A percentile compares a stretch with the other conserved stretches of the same genome.
phyloP scores from a whole-genome alignment of 2,113 vertebrate species.

The Trichechus manatus region DNA sequence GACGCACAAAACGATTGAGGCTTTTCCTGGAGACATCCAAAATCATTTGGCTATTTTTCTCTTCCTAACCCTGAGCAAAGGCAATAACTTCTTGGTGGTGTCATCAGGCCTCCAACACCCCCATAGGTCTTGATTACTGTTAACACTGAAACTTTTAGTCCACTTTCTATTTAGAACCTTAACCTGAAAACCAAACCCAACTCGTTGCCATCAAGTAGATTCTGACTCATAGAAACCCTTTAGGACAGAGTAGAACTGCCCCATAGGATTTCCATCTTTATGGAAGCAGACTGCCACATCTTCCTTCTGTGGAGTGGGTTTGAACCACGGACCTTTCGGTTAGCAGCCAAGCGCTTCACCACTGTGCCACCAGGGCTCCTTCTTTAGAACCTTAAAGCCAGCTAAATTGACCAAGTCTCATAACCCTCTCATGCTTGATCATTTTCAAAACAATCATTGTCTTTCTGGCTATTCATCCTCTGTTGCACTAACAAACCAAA shows the following conservation, averaged over 20 bases:
- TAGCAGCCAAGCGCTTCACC: neutral
- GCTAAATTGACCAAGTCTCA: slow-evolving; percentile 9
- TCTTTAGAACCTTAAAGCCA: neutral
- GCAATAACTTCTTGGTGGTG: neutral
- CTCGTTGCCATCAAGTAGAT: neutral
- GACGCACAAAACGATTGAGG: neutral
- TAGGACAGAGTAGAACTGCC: neutral
- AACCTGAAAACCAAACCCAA: neutral
- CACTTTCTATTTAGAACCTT: slow-evolving; percentile 46
- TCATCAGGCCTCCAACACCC: neutral
- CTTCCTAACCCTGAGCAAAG: neutral
- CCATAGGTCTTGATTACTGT: neutral
- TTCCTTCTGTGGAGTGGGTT: neutral
- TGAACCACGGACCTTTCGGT: neutral
- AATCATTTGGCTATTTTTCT: slow-evolving; percentile 45
- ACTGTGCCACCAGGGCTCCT: neutral
- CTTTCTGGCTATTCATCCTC: neutral
- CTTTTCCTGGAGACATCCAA: neutral
- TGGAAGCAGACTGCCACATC: neutral
- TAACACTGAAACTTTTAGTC: slow-evolving; percentile 43
- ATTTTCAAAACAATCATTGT: slow-evolving; percentile 7
- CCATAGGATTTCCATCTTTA: neutral
- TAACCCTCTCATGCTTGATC: slow-evolving; percentile 1
- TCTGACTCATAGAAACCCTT: neutral
- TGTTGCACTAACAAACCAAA: neutral